phyloP scores from a whole-genome alignment of 2,797 vertebrate species.

The Epinephelus malabaricus region DNA sequence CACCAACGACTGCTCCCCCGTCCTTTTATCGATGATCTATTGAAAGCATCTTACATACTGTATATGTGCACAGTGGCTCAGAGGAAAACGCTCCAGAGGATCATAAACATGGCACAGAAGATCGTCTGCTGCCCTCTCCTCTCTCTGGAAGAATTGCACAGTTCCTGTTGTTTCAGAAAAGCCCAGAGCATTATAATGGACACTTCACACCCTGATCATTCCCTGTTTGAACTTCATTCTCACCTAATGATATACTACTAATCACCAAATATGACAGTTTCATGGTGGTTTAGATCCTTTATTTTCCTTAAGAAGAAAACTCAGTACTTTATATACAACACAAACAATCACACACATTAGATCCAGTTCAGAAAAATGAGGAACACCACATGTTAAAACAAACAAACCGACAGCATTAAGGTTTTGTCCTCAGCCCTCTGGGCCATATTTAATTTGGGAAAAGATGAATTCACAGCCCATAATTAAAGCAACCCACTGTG shows the following conservation, averaged over 20 bases:
- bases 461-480: conserved; percentile 30
- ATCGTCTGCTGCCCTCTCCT: too few species aligned
- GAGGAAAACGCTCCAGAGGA: too few species aligned
- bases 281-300: background rate
- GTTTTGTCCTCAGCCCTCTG: conserved; percentile 12
- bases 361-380: background rate
- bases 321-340: background rate
- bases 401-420: background rate
- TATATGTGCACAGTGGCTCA: too few species aligned
- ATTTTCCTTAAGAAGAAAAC: conserved; percentile 1
- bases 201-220: too few species aligned
- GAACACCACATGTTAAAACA: conserved; percentile 5
- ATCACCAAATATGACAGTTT: background rate
- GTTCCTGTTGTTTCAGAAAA: too few species aligned
- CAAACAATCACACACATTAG: background rate
- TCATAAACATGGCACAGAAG: too few species aligned
- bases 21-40: too few species aligned
- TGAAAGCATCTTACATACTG: too few species aligned
- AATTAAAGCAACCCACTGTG: conserved; percentile 38
- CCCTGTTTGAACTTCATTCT: background rate
- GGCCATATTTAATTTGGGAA: conserved; percentile 33
- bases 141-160: too few species aligned
- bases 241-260: background rate
- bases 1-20: too few species aligned
- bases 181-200: too few species aligned